Base-by-base conservation (phyloP, 2,113 vertebrate genomes). In the Embiotoca jacksoni region DNA sequence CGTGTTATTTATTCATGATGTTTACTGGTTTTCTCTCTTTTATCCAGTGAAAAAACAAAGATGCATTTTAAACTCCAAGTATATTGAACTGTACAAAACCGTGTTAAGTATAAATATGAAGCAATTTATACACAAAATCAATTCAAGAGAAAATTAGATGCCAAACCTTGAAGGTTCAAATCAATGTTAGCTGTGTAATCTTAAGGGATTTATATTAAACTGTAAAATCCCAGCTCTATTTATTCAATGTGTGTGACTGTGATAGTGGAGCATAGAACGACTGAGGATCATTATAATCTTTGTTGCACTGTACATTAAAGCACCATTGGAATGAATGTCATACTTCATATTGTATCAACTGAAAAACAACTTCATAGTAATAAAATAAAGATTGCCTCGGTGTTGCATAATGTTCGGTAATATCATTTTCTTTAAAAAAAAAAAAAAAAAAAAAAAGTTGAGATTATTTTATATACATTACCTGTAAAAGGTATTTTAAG, bases 101-200 rank as follows among this genome's bases (percentile, higher is more conserved):
- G 47, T 64, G 33, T 61, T 33, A 89, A 83, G 81, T 85, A 91
- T 90, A 92, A 92, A 92, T 92, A 91, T 72, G 59, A 82, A 84
- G 75, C 78, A 70, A 82, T 84, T 80, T 89, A 88, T 89, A 89
- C 78, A 88, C 46, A 83, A 77, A 78, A 78, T 54, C 23, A 9
- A 7, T 31, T 44, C 7, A 31, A 65, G 68, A 15, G 32, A 52
- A 75, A 56, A 77, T 36, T 39, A 47, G 32, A 76, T 16, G 30
- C 13, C 39, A 7, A 7, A 41, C 6, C 39, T 7, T 8, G 30
- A 37, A 59, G 59, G 39, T 77, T 58, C 59, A 72, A 56, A 57
- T 39, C 5, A 72, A 49, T 55, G 33, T 10, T 1, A 52, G 50
- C 36, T 67, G 37, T 62, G 31, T 72, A 7, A 49, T 65, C 1